Evolutionary conservation across 2,888 invertebrate species (phyloP).

Genomic region (Sepiola atlantica): DNA sequence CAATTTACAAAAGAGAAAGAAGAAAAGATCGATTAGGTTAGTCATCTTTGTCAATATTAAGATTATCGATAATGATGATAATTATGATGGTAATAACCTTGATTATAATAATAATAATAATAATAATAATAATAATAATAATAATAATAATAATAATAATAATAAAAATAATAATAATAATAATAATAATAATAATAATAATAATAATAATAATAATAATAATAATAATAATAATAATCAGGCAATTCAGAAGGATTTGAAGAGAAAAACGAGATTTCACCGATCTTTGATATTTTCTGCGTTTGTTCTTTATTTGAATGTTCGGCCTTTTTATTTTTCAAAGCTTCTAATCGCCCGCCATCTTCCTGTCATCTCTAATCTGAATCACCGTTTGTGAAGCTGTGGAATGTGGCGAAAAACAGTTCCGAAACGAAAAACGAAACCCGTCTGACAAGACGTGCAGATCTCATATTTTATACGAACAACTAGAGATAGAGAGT

Average conservation of each 20-base stretch:
- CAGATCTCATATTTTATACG: neutral
- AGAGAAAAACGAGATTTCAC: neutral
- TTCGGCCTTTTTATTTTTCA: neutral
- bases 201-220: neutral
- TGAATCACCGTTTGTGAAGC: neutral
- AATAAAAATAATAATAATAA: neutral
- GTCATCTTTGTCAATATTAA: too few relatives aligned
- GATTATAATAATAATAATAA: slow-evolving; percentile 9
- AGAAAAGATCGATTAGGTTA: too few relatives aligned
- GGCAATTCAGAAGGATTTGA: neutral
- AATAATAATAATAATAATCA: neutral
- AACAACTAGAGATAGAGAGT: neutral
- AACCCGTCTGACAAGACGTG: neutral
- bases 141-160: neutral
- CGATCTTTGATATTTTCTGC: neutral
- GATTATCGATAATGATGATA: too few relatives aligned
- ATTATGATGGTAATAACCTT: neutral
- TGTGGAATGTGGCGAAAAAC: neutral
- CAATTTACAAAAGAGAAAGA: too few relatives aligned
- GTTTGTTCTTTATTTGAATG: neutral
- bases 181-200: neutral
- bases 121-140: slow-evolving; percentile 22
- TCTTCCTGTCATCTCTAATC: neutral
- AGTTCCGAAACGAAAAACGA: neutral
- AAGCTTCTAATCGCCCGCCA: slow-evolving; percentile 32